Conservation (phyloP, 1,140 invertebrate species). For the Vanessa tameamea region DNA sequence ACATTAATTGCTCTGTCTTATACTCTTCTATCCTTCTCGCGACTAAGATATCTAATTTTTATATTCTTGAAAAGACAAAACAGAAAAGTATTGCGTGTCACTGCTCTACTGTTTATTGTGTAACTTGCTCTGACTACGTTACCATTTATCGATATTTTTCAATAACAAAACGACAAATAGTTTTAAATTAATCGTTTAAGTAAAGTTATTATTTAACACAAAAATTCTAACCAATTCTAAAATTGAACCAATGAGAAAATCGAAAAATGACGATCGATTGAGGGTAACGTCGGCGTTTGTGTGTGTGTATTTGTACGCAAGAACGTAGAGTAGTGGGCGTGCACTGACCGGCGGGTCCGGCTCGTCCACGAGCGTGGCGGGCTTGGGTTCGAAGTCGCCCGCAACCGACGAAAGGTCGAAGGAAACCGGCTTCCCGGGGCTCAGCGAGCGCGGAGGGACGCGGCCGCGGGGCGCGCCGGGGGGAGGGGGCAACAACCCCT, state of each 20-base stretch:
- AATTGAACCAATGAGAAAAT: not conserved
- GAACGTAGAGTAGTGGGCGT: not conserved
- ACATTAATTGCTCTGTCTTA: too few relatives aligned
- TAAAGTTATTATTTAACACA: not conserved
- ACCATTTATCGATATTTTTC: not conserved
- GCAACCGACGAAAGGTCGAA: conserved; percentile 70
- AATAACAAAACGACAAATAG: not conserved
- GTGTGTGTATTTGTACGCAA: not conserved
- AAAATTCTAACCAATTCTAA: too few relatives aligned
- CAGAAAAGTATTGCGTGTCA: not conserved
- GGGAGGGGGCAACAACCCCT: conserved; percentile 83
- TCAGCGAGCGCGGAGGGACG: conserved; percentile 71
- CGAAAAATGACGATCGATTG: not conserved
- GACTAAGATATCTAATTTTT: too few relatives aligned
- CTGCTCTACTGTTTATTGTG: not conserved
- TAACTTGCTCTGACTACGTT: not conserved
- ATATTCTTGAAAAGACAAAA: not conserved
- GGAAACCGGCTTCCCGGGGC: conserved; percentile 69
- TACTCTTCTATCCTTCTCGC: too few relatives aligned
- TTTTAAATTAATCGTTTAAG: not conserved
- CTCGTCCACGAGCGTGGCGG: conserved; percentile 54
- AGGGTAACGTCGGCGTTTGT: not conserved
- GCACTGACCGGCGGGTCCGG: conserved; percentile 44
- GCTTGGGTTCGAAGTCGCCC: conserved; percentile 60
- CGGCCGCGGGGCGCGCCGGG: conserved; percentile 72